A percentile compares a stretch with the other conserved stretches of the same genome.
phyloP scores from a whole-genome alignment of 2,113 vertebrate genomes.

The Pelusios castaneus region DNA sequence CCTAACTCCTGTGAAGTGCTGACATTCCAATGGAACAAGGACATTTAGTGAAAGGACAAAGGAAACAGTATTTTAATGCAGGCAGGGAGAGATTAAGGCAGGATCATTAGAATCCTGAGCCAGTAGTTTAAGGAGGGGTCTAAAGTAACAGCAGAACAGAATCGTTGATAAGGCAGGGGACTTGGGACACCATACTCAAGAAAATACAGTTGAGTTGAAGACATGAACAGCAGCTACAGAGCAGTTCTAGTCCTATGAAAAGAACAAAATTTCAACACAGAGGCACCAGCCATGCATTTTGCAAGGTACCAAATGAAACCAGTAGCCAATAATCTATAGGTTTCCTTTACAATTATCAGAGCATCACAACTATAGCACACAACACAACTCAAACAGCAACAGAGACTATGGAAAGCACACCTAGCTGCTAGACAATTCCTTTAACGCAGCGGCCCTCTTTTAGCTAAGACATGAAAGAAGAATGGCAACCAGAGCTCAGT shows the following conservation, averaged over 20 bases:
- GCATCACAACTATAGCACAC: too few relatives aligned
- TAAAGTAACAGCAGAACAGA: not conserved
- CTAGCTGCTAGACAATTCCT: not conserved
- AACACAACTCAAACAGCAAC: too few relatives aligned
- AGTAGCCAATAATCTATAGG: not conserved
- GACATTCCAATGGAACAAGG: not conserved
- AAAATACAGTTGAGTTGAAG: too few relatives aligned
- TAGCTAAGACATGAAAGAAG: not conserved
- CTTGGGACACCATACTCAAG: too few relatives aligned
- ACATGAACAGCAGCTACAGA: too few relatives aligned
- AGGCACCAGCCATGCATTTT: not conserved
- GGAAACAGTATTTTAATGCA: not conserved
- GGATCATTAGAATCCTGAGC: not conserved
- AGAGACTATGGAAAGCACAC: too few relatives aligned
- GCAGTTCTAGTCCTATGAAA: too few relatives aligned
- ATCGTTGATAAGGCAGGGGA: not conserved
- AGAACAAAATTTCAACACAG: not conserved
- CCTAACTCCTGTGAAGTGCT: fast-evolving
- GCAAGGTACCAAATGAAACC: not conserved
- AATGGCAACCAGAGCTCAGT: fast-evolving
- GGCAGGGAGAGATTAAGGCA: not conserved
- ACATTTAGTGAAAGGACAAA: not conserved
- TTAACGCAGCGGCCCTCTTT: not conserved
- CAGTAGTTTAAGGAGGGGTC: too few relatives aligned
- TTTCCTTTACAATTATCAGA: not conserved